Base-by-base conservation (phyloP, 2,888 invertebrate species). In the Unio delphinus region DNA sequence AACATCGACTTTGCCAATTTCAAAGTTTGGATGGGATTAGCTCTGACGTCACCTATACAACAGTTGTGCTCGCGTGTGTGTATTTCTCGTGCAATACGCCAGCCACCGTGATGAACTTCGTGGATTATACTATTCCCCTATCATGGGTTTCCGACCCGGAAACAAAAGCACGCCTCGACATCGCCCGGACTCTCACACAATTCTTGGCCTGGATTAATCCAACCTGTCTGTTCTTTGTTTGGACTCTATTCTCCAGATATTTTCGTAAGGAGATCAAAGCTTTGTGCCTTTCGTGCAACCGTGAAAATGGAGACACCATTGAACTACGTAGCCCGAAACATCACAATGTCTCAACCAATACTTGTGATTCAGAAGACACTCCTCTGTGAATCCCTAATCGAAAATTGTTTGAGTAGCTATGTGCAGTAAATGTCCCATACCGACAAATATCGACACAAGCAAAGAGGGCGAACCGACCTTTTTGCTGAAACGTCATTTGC, bases 51-150 rank as follows among this genome's bases (percentile, higher is more conserved):
- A 82, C 79, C 2, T 66, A 70, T 28, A 65, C 75, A 17, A 75
- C 77, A 15, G 61, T 82, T 26, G 69, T 75, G 23, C 61, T 83
- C 6, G 65, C 79, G 3, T 57, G 75, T 45, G 61, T 71, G 15
- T 75, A 69, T 62, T 72, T 82, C 30, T 54, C 75, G 1, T 74
- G 76, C 4, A 58, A 72, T 18, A 67, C 78, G 26, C 84, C 84
- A 6, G 68, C 70, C 3, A 76, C 76, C 2, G 63, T 73, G 1
- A 56, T 69, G 3, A 69, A 66, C 26, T 69, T 74, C 6, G 63
- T 74, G 30, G 62, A 70, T 58, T 68, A 63, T 55, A 61, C 60
- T 2, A 45, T 69, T 15, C 57, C 68, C 1, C 28, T 28, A 6
- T 45, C 61, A 26, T 60, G 64, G 56, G 30, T 55, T 4, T 26